Percentiles rank a stretch among this genome's conserved stretches.
Conservation (phyloP, 53 echinoderm and acorn worm genomes). For the Echinarachnius parma region DNA sequence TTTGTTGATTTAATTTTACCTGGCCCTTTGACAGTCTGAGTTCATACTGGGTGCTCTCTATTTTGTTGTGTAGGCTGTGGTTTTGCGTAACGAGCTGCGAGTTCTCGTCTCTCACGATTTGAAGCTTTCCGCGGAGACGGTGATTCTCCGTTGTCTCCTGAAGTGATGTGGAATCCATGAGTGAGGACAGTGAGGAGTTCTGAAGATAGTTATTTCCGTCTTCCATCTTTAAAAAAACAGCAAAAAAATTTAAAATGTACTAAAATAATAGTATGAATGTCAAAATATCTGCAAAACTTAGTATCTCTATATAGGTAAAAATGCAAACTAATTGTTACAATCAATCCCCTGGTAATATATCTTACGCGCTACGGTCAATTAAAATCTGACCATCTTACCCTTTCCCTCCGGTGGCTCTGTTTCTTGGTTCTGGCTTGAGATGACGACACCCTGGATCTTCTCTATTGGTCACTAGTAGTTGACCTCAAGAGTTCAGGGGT, state of each 20-base stretch:
- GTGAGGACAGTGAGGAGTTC: not conserved
- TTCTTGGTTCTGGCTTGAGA: too few species aligned
- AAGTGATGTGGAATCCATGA: not conserved
- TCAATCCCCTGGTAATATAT: too few species aligned
- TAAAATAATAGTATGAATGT: too few species aligned
- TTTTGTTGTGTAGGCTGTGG: slow-evolving; percentile 71
- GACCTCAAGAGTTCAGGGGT: too few species aligned
- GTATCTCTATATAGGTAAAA: too few species aligned
- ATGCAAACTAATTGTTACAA: too few species aligned
- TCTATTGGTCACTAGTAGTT: too few species aligned
- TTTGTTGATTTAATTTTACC: slow-evolving; percentile 55
- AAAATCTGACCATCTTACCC: too few species aligned
- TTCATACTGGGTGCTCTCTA: slow-evolving; percentile 72
- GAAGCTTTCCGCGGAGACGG: slow-evolving; percentile 71
- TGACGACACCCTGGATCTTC: too few species aligned
- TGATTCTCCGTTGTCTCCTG: slow-evolving; percentile 44
- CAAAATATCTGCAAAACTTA: too few species aligned
- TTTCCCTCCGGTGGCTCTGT: too few species aligned
- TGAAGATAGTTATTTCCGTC: not conserved
- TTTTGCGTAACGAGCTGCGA: slow-evolving; percentile 66
- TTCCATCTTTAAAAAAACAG: not conserved
- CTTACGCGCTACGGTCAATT: too few species aligned
- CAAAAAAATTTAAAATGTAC: not conserved
- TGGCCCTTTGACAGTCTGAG: slow-evolving; percentile 66
- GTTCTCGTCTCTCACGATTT: slow-evolving; percentile 78